Conservation (phyloP, 1,140 invertebrate species). For the Brachionus angularis region DNA sequence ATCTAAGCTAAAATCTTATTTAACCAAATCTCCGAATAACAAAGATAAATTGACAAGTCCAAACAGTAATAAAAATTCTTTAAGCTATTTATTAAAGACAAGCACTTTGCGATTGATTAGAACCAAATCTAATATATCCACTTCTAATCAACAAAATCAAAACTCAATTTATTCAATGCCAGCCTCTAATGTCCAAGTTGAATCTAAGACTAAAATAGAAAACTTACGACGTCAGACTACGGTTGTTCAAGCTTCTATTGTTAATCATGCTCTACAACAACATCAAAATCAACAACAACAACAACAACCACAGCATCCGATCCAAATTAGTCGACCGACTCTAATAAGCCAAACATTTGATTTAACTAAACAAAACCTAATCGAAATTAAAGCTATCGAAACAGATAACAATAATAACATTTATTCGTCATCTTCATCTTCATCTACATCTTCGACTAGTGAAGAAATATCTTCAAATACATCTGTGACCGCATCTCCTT, state of each 20-base stretch:
- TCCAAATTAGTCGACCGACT: conserved; percentile 20
- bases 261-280: neutral
- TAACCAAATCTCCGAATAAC: neutral
- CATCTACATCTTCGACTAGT: conserved; percentile 5
- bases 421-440: neutral
- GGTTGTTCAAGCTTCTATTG: neutral
- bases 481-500: too few species aligned
- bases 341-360: conserved; percentile 31
- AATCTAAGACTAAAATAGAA: too few species aligned
- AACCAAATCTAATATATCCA: conserved; percentile 21
- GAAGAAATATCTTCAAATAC: too few species aligned
- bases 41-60: neutral
- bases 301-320: too few species aligned
- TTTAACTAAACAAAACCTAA: conserved; percentile 14
- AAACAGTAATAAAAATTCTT: neutral
- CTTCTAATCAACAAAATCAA: neutral
- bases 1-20: conserved; percentile 9
- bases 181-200: too few species aligned
- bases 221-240: neutral
- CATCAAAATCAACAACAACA: neutral
- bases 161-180: conserved; percentile 17
- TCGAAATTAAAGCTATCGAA: conserved; percentile 3
- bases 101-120: neutral
- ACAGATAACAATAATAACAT: neutral
- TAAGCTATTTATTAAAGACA: conserved; percentile 4